Base-by-base conservation (phyloP, 1,140 invertebrate genomes). In the Euwallacea similis region DNA sequence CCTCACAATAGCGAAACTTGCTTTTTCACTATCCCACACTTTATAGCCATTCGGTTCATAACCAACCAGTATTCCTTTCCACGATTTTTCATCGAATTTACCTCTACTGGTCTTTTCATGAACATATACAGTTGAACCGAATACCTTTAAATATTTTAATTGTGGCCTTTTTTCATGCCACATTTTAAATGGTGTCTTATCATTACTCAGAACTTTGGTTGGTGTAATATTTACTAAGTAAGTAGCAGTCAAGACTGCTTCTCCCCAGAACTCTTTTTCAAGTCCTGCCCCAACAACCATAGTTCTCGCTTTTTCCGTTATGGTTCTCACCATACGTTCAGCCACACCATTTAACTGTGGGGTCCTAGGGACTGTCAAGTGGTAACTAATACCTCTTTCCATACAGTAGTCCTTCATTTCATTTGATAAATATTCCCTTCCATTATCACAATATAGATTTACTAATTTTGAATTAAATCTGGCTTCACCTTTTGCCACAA, bases 331-430 rank as follows among this genome's bases (percentile, higher is more conserved):
- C 76, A 84, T 82, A 43, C 84, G 74, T 72, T 87, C 85, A 16
- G 83, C 75, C 2, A 85, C 79, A 72, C 84, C 82, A 81, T 87
- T 87, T 75, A 80, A 75, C 72, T 87, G 80, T 62, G 85, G 84
- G 9, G 81, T 85, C 64, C 82, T 79, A 55, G 82, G 80, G 42
- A 83, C 78, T 6, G 81, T 84, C 54, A 78, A 81, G 65, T 85
- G 79, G 79, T 84, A 83, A 11, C 68, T 74, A 66, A 86, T 86
- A 7, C 84, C 84, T 60, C 79, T 82, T 69, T 79, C 54, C 41
- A 75, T 62, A 78, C 79, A 83, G 75, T 74, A 83, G 7, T 73
- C 65, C 76, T 82, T 81, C 69, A 84, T 79, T 64, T 82, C 79
- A 66, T 64, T 77, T 15, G 80, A 82, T 63, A 82, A 77, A 78